phyloP scores from a whole-genome alignment of 2,888 invertebrate species.

The Drosophila hamatofila region DNA sequence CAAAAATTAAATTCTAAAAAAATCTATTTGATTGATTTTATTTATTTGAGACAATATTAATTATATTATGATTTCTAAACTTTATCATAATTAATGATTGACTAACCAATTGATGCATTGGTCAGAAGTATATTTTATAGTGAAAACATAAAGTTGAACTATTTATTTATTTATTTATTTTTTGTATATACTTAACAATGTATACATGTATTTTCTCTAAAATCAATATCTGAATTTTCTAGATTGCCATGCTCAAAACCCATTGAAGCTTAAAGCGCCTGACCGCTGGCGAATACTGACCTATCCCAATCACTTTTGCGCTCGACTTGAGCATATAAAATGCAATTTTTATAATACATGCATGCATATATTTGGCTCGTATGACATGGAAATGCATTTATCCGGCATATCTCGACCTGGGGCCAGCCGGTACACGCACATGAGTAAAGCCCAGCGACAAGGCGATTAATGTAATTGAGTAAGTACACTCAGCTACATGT shows the following conservation, averaged over 20 bases:
- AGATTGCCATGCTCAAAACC: not conserved
- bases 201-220: too few relatives aligned
- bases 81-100: too few relatives aligned
- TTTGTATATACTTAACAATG: too few relatives aligned
- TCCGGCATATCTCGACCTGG: slow-evolving; percentile 18
- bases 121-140: too few relatives aligned
- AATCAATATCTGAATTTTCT: not conserved
- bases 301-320: slow-evolving; percentile 27
- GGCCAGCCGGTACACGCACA: slow-evolving; percentile 33
- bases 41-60: not conserved
- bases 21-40: too few relatives aligned
- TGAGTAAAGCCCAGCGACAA: slow-evolving; percentile 27
- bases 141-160: too few relatives aligned
- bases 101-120: too few relatives aligned
- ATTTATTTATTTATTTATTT: too few relatives aligned
- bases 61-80: not conserved
- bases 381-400: slow-evolving; percentile 51
- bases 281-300: slow-evolving; percentile 16
- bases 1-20: too few relatives aligned
- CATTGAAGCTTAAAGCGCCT: not conserved
- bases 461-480: slow-evolving; percentile 61
- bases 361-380: slow-evolving; percentile 14
- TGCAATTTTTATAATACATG: slow-evolving; percentile 28
- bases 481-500: slow-evolving; percentile 27
- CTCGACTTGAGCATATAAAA: slow-evolving; percentile 19